A percentile compares a stretch with the other conserved stretches of the same genome.
Evolutionary conservation across 1,140 invertebrate species (phyloP).

Genomic region (Planococcus citri): DNA sequence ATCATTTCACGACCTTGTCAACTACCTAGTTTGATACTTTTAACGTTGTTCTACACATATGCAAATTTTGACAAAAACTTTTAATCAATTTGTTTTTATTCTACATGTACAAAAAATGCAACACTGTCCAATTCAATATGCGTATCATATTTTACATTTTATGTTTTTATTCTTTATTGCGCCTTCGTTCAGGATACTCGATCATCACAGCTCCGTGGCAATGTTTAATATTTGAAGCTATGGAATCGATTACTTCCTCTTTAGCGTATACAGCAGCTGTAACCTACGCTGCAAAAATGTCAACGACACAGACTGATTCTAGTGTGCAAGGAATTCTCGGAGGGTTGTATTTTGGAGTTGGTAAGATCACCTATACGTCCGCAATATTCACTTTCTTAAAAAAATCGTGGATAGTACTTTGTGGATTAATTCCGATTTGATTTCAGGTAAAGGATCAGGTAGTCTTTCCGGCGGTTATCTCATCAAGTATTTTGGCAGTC

Average conservation of each 20-base stretch:
- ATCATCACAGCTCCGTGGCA: constrained; percentile 68
- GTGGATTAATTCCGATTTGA: background rate
- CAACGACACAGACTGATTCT: constrained; percentile 64
- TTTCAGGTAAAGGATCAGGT: constrained; percentile 58
- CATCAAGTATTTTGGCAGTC: constrained; percentile 57
- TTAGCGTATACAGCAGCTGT: constrained; percentile 69
- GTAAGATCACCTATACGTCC: constrained; percentile 38
- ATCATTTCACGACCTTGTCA: no score
- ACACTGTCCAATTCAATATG: no score
- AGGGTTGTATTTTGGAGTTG: constrained; percentile 67
- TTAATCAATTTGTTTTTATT: no score
- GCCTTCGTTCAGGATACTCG: constrained; percentile 51
- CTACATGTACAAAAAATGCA: no score
- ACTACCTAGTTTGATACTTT: no score
- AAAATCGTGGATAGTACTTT: background rate
- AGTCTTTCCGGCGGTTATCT: constrained; percentile 63
- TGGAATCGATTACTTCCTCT: constrained; percentile 72
- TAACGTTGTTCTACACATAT: no score
- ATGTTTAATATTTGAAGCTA: constrained; percentile 65
- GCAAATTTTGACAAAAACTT: no score
- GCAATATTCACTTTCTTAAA: background rate
- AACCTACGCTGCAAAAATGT: constrained; percentile 64
- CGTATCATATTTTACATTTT: no score
- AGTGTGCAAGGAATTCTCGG: constrained; percentile 70
- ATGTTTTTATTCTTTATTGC: no score